Base-by-base conservation (phyloP, 92 coral and sea anemone species). In the Chrysogorgia sp. region DNA sequence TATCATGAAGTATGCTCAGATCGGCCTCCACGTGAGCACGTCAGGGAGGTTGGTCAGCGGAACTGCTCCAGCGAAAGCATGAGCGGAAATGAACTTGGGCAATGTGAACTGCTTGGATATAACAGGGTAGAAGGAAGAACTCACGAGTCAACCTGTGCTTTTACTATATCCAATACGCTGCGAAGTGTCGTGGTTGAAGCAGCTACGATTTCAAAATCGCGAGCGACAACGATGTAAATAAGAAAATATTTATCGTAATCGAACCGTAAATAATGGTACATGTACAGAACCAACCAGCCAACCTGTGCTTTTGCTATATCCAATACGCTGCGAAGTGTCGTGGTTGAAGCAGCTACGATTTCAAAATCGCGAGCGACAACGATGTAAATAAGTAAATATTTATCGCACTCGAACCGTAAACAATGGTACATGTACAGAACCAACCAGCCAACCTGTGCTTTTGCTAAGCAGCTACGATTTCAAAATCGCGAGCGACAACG, bases 121-220 rank as follows among this genome's bases (percentile, higher is more conserved):
- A 69, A 69, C 32, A n/a, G 22, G 10, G 59, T 35, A 12, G 20
- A 45, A 25, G 76, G 26, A 30, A 26, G 55, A 41, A 69, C 76
- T 17, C 25, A 58, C 48, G 14, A 49, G 28, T 45, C 28, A 22
- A 41, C 25, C 10, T 26, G 59, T 15, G 60, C 34, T 28, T 69
- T 69, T 48, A 69, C 59, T 35, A 48, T 69, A 14, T 47, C 76
- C 30, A 69, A 26, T 41, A 41, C 59, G 30, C 59, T 69, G 2
- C 76, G 48, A 41, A 30, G 40, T 12, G 76, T 69, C 2, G 34
- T 69, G n/a, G n/a, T n/a, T 49, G 37, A 10, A 0, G 32, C 23
- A 17, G 60, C 29, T 1, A 60, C 25, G 23, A 45, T 10, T 7
- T 47, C 53, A 47, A 47, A 2, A 47, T 15, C 53, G 53, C 53